Evolutionary conservation across 2,888 invertebrate species (phyloP).

Genomic region (Tinea semifulvella): DNA sequence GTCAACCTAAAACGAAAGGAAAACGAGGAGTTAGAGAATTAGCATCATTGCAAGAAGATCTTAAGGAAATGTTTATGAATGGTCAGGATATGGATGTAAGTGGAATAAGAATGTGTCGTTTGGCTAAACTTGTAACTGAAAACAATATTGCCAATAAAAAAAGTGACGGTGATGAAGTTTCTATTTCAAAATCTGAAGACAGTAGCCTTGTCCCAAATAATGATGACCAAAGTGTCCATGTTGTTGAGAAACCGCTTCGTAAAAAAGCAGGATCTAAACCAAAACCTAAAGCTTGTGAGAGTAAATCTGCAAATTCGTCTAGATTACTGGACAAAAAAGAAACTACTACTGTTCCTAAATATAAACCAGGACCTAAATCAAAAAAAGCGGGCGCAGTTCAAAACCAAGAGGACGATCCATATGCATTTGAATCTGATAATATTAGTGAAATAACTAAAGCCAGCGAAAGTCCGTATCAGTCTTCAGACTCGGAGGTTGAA

Average conservation of each 20-base stretch:
- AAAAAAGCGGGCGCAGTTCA: constrained; percentile 29
- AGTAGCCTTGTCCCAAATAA: constrained; percentile 20
- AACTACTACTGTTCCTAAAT: constrained; percentile 14
- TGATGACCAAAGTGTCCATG: constrained; percentile 17
- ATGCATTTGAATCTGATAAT: constrained; percentile 46
- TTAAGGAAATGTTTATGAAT: constrained; percentile 73
- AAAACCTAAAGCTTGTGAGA: constrained; percentile 25
- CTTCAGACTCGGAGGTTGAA: constrained; percentile 35
- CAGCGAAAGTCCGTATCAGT: constrained; percentile 28
- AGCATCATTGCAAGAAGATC: constrained; percentile 72
- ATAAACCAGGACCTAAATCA: constrained; percentile 42
- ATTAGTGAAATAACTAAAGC: constrained; percentile 31
- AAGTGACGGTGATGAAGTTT: constrained; percentile 13
- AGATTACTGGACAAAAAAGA: constrained; percentile 9
- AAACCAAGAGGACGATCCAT: constrained; percentile 34
- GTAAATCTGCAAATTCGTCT: constrained; percentile 21
- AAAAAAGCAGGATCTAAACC: constrained; percentile 34
- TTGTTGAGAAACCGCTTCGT: constrained; percentile 25
- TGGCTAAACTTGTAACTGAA: constrained; percentile 59
- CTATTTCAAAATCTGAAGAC: constrained; percentile 22
- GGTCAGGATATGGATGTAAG: constrained; percentile 68
- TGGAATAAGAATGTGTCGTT: constrained; percentile 71
- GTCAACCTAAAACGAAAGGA: constrained; percentile 28
- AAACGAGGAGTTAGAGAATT: constrained; percentile 51
- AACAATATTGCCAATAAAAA: constrained; percentile 23